Evolutionary conservation across 2,113 vertebrate species (phyloP), one percentile per base, ranked within the genome.

Genomic region (Pseudorasbora parva): DNA sequence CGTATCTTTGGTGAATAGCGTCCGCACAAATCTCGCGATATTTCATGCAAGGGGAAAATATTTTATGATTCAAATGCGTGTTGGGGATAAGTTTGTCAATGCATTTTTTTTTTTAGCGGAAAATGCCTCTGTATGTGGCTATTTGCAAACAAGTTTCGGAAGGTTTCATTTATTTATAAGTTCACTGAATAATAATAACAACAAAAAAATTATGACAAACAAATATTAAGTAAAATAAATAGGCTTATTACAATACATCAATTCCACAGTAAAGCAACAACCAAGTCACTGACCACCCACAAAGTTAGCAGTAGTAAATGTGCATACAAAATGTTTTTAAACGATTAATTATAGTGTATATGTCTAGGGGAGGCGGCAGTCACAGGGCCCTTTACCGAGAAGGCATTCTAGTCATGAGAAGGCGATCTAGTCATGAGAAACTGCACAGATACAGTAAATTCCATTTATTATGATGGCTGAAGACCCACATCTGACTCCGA

Each of bases 11-110:
- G 85, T 84, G 89, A 92, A 89, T 90, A 74, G 84, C 73, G 6
- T 8, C 43, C 12, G 21, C 37, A 5, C 21, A 79, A 25, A 0
- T 79, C 85, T 90, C 91, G 91, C 88, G 88, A 92, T 86, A 91
- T n/a, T 84, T 87, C 9, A 4, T 25, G 2, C 0, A n/a, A 27
- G 62, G 62, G 8, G 21, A 41, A n/a, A 69, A 59, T 81, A 66
- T 83, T 88, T 60, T 85, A 49, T 33, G 14, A 66, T 68, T 33
- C 27, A n/a, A 68, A 68, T 37, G 3, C 5, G 9, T 3, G 19
- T 37, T 54, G 7, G 9, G 17, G 1, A 21, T 37, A n/a, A 37
- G 27, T 75, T 75, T 54, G 43, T 73, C 12, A 6, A 10, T 14
- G n/a, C 71, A 9, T 73, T 73, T n/a, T n/a, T n/a, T n/a, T n/a